Evolutionary conservation across 2,888 invertebrate genomes (phyloP).

Genomic region (Tetrapedia diversipes): DNA sequence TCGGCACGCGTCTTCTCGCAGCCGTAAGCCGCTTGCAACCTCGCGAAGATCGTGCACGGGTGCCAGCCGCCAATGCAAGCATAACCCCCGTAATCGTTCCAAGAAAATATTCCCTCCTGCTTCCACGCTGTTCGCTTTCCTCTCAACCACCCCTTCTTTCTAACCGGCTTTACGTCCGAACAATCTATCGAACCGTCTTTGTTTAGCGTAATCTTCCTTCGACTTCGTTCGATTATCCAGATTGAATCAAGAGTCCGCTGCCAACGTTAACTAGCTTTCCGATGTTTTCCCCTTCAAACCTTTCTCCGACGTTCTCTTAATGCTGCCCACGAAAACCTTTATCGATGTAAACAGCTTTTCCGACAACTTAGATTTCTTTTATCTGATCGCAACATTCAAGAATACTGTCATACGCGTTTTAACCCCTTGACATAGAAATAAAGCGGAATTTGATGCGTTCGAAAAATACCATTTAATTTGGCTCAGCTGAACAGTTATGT

Average conservation of each 20-base stretch:
- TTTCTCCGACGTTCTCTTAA: background rate
- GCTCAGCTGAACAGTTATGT: too few species aligned
- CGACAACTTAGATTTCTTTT: too few species aligned
- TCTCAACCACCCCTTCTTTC: background rate
- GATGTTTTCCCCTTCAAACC: background rate
- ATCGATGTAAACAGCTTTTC: too few species aligned
- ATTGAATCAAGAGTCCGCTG: conserved; percentile 13
- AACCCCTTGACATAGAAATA: too few species aligned
- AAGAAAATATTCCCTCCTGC: conserved; percentile 8
- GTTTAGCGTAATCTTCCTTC: conserved; percentile 5
- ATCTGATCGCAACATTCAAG: too few species aligned
- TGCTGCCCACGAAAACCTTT: too few species aligned
- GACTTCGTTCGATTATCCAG: conserved; percentile 22
- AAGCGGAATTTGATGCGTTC: too few species aligned
- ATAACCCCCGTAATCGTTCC: background rate
- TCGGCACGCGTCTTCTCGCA: conserved; percentile 60
- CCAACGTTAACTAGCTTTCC: background rate
- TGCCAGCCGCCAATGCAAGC: background rate
- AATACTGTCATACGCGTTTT: too few species aligned
- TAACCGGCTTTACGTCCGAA: conserved; percentile 27
- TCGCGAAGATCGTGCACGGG: conserved; percentile 18
- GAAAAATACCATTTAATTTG: too few species aligned
- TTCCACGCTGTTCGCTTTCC: too few species aligned
- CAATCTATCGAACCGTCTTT: conserved; percentile 6
- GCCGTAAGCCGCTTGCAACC: conserved; percentile 52